Evolutionary conservation across 2,888 invertebrate genomes (phyloP), one percentile per base, ranked within the genome.

Genomic region (Laothoe populi): DNA sequence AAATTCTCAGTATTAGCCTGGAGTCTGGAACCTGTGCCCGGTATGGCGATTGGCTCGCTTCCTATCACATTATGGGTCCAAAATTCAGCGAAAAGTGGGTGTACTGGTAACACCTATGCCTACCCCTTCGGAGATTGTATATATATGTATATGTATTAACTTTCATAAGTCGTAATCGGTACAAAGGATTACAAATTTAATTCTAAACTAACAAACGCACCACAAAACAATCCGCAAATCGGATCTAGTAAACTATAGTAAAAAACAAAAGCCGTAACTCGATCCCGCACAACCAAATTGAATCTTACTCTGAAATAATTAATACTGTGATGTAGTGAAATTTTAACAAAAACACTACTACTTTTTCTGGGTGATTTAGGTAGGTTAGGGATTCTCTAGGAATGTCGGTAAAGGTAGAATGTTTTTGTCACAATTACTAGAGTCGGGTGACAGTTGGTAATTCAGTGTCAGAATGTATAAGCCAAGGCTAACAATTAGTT

Each of bases 301-400:
- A 49, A 49, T 49, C 31, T 31, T 16, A 49, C 49, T 49, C 49
- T 31, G 31, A 49, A 26, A 26, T 13, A 16, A 31, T 49, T 49
- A 31, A 49, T 49, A 49, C 49, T 49, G 31, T 49, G 49, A 31
- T 16, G n/a, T 16, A 31, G 49, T 49, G 26, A 49, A 49, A 31
- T 49, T 16, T n/a, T 16, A 31, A 31, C 49, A 49, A 49, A 49
- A 49, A 49, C 49, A 49, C 21, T 11, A n/a, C 48, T 26, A 49
- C 26, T 49, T 24, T 4, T 24, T n/a, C 49, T 10, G 31, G 16
- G 16, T 10, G 49, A 8, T 31, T 31, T 19, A 26, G 49, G 16
- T 24, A 24, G 26, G 16, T 49, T 31, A 49, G 26, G n/a, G n/a
- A 49, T 24, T 19, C 7, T 16, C 16, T 16, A 16, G 31, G 31